Percentiles rank a stretch among this genome's conserved stretches.
Evolutionary conservation across 2,113 vertebrate genomes (phyloP).

Genomic region (Sciurus niger): DNA sequence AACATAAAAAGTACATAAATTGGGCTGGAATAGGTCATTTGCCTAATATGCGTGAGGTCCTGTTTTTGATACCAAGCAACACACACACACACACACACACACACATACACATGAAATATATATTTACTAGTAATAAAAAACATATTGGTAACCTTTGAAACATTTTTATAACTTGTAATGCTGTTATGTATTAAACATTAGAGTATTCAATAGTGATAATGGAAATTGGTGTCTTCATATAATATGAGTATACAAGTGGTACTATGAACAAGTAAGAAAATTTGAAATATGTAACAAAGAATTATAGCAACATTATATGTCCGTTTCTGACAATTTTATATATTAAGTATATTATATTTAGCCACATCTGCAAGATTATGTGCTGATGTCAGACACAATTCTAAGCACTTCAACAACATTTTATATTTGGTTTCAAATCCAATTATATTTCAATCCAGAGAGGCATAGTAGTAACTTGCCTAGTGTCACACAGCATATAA

Average conservation of each 20-base stretch:
- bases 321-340: background rate
- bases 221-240: conserved; percentile 25
- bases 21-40: background rate
- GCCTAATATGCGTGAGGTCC: background rate
- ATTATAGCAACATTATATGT: conserved; percentile 30
- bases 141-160: background rate
- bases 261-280: conserved; percentile 44
- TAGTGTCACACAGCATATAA: background rate
- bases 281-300: background rate
- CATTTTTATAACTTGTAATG: conserved; percentile 26
- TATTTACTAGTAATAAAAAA: conserved; percentile 20
- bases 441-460: conserved; percentile 51
- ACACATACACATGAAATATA: background rate
- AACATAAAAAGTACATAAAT: background rate
- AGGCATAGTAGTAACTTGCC: background rate
- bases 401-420: background rate
- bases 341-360: conserved; percentile 51
- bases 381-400: background rate
- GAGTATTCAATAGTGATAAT: background rate
- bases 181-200: conserved; percentile 63
- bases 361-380: background rate
- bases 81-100: too few species aligned
- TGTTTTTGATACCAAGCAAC: background rate
- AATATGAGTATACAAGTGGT: conserved; percentile 7
- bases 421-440: conserved; percentile 37